Conservation (phyloP, 1,140 invertebrate species). For the Drosophila cardini region DNA sequence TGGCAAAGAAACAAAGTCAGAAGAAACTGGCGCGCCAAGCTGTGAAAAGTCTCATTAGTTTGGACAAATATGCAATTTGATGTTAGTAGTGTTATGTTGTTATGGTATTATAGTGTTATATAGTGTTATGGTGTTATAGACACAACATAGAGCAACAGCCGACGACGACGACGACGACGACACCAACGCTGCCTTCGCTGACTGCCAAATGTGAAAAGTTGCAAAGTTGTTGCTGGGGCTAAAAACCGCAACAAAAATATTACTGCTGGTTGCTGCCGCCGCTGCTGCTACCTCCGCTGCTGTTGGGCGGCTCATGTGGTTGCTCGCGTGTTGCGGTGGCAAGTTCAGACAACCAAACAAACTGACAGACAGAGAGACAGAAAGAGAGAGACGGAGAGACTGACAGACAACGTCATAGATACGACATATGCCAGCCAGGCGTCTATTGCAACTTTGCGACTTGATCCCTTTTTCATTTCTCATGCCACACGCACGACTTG, state of each 20-base stretch:
- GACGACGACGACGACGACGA: too few relatives aligned
- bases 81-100: conserved; percentile 52
- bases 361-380: conserved; percentile 15
- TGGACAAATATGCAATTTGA: conserved; percentile 79
- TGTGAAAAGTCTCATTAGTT: conserved; percentile 83
- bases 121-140: conserved; percentile 31
- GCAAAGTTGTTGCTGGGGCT: conserved; percentile 51
- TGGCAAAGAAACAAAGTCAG: background rate
- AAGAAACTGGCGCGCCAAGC: conserved; percentile 62
- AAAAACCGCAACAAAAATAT: too few relatives aligned
- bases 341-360: conserved; percentile 67
- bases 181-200: background rate
- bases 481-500: conserved; percentile 70
- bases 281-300: background rate
- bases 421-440: conserved; percentile 58
- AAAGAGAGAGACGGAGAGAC: conserved; percentile 7
- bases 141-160: conserved; percentile 11
- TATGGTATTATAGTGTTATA: conserved; percentile 35
- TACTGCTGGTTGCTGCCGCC: background rate
- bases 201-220: conserved; percentile 70
- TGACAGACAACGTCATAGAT: conserved; percentile 44
- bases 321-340: conserved; percentile 76
- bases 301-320: conserved; percentile 41
- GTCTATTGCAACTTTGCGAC: conserved; percentile 27
- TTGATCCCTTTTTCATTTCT: conserved; percentile 73